Evolutionary conservation across 1,140 invertebrate species (phyloP).

Genomic region (Dufourea novaeangliae): DNA sequence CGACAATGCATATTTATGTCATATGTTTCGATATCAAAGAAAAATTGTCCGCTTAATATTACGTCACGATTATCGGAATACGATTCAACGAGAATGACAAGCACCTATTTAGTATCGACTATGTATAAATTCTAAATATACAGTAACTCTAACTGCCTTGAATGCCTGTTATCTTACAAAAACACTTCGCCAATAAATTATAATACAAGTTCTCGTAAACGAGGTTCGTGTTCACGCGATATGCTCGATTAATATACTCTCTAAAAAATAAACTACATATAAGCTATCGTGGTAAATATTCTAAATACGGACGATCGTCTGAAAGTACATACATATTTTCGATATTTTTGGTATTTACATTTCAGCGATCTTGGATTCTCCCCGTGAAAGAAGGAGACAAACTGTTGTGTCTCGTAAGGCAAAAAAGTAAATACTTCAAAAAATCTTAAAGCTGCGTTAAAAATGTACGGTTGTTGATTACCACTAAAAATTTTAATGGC

Average conservation of each 20-base stretch:
- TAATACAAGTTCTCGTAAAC: constrained; percentile 60
- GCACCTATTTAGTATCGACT: constrained; percentile 60
- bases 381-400: constrained; percentile 17
- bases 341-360: background rate
- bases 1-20: constrained; percentile 2
- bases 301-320: constrained; percentile 20
- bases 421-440: constrained; percentile 13
- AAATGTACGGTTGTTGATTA: constrained; percentile 30
- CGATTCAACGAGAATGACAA: constrained; percentile 50
- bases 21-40: constrained; percentile 28
- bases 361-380: constrained; percentile 1
- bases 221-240: constrained; percentile 52
- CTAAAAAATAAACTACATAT: constrained; percentile 57
- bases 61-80: constrained; percentile 33
- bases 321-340: background rate
- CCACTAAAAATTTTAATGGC: constrained; percentile 10
- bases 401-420: constrained; percentile 1
- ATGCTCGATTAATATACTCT: constrained; percentile 43
- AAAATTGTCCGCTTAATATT: constrained; percentile 39
- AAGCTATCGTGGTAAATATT: constrained; percentile 36
- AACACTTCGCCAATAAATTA: constrained; percentile 61
- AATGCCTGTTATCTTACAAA: constrained; percentile 58
- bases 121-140: constrained; percentile 67
- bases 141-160: constrained; percentile 52
- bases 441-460: constrained; percentile 43